Evolutionary conservation across 2,888 invertebrate species (phyloP), one percentile per base, ranked within the genome.

Genomic region (Endomychus coccineus): DNA sequence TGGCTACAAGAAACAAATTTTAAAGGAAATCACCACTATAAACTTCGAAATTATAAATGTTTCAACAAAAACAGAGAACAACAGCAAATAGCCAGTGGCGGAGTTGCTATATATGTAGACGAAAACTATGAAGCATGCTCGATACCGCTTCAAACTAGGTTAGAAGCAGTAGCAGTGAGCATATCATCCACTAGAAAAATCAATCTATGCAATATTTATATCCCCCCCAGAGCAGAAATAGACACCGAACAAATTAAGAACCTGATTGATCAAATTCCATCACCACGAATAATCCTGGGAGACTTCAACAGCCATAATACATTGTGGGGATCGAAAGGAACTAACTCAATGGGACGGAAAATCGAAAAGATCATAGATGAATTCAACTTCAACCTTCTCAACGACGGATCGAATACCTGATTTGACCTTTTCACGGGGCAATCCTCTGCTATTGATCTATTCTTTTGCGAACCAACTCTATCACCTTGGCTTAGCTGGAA

Each of bases 1-100:
- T 39, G 34, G 23, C 34, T 40, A 9, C 40, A 37, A 29, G 43
- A 37, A 37, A 43, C 40, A n/a, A 38, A 40, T 19, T 40, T 43
- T 15, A 30, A 25, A 22, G 34, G 27, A 3, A 19, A 25, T 7
- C 33, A 40, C 3, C 34, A 27, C 12, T 36, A 33, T 15, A 14
- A 27, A 2, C 30, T 43, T n/a, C 36, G 32, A 30, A 36, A 33
- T 21, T 40, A 29, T 16, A 13, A 36, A 13, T 29, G 19, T 12
- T 28, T 28, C 4, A 25, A 39, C 24, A 14, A 33, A 10, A 23
- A 31, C 7, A 27, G 27, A 14, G 24, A 10, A 2, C 25, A 16
- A 5, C n/a, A 7, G 12, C 3, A 14, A 4, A 22, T 31, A 34
- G 36, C 39, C 11, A 36, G 36, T 21, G 42, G 33, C 2, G 42